A percentile compares a stretch with the other conserved stretches of the same genome.
Conservation (phyloP, 2,888 invertebrate genomes). For the Drosophila nigricruria region DNA sequence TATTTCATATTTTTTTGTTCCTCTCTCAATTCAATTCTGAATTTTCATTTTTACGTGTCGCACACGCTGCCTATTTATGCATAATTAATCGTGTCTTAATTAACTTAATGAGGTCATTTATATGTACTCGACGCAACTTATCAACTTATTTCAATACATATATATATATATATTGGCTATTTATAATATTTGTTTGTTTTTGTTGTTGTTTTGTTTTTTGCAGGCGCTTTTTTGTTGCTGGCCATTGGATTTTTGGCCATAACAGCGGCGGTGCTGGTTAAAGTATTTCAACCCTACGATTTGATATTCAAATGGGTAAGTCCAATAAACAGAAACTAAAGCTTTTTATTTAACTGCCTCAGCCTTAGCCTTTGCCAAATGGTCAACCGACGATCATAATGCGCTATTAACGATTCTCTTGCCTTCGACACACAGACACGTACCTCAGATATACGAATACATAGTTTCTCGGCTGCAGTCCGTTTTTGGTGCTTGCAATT, state of each 20-base stretch:
- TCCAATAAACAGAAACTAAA: constrained; percentile 48
- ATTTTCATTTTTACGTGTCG: constrained; percentile 42
- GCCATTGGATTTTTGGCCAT: constrained; percentile 89
- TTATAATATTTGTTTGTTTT: constrained; percentile 11
- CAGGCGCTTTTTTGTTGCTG: constrained; percentile 91
- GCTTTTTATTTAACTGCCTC: constrained; percentile 58
- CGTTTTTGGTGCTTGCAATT: constrained; percentile 43
- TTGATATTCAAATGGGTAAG: constrained; percentile 90
- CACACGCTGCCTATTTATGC: constrained; percentile 41
- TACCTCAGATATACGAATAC: constrained; percentile 5
- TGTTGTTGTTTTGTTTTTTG: constrained; percentile 85
- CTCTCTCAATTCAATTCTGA: constrained; percentile 3
- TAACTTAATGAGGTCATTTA: constrained; percentile 64
- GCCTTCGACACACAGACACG: constrained; percentile 48
- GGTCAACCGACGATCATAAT: constrained; percentile 34
- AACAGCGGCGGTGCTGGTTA: constrained; percentile 88
- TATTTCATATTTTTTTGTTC: background rate
- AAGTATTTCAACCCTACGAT: constrained; percentile 90
- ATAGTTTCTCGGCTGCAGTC: constrained; percentile 24
- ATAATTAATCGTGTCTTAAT: constrained; percentile 55
- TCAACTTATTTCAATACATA: constrained; percentile 23
- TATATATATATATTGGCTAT: background rate
- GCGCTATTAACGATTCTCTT: constrained; percentile 15
- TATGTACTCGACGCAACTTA: constrained; percentile 51
- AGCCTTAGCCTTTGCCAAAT: constrained; percentile 56